Conservation (phyloP, 2,113 vertebrate species). For the Paramormyrops kingsleyae region DNA sequence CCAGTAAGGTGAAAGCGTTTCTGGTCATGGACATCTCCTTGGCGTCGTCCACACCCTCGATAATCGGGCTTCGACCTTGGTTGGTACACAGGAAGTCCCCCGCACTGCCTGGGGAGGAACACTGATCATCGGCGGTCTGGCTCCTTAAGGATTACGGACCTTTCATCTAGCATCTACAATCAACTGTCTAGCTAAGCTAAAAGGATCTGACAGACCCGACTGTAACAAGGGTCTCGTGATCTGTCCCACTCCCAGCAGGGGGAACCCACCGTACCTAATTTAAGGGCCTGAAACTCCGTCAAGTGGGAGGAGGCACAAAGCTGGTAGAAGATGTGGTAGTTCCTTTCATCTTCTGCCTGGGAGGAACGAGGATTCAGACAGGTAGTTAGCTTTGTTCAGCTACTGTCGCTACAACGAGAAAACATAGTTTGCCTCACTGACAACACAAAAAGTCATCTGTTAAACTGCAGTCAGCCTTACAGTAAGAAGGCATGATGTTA, state of each 20-base stretch:
- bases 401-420: background rate
- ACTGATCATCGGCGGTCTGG: background rate
- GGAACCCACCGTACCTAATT: slow-evolving; percentile 66
- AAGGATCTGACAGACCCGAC: background rate
- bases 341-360: slow-evolving; percentile 94
- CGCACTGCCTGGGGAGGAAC: slow-evolving; percentile 62
- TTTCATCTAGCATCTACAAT: background rate
- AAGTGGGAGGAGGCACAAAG: slow-evolving; percentile 88
- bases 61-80: slow-evolving; percentile 78
- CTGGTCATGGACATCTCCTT: slow-evolving; percentile 80
- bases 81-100: slow-evolving; percentile 80
- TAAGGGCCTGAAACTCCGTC: slow-evolving; percentile 81
- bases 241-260: background rate
- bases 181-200: background rate
- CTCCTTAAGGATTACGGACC: background rate
- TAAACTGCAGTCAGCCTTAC: background rate
- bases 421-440: background rate
- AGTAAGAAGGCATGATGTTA: background rate
- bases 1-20: slow-evolving; percentile 79
- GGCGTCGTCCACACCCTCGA: slow-evolving; percentile 81
- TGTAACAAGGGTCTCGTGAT: background rate
- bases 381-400: background rate
- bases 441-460: background rate
- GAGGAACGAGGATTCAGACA: background rate
- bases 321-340: slow-evolving; percentile 97